Conservation (phyloP, 30 jellyfish, hydroid and myxozoan species). For the Aurelia coerulea region DNA sequence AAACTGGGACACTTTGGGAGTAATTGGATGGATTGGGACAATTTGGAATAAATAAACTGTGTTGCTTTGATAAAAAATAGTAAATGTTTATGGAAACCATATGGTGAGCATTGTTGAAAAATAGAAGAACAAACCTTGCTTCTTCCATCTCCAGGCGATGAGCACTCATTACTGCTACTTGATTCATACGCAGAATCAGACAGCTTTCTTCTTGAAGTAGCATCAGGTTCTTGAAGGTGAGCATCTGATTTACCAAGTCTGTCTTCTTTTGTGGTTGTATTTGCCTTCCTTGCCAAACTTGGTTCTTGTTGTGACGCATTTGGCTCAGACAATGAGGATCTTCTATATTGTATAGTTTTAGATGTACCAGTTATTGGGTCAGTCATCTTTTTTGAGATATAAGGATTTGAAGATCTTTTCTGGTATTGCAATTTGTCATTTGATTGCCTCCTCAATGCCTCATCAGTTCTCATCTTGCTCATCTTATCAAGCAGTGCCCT, state of each 20-base stretch:
- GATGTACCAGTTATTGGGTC: background rate
- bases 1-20: too few relatives aligned
- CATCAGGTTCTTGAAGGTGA: background rate
- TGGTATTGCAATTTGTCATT: background rate
- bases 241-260: slow-evolving; percentile 1
- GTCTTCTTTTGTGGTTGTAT: background rate
- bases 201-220: background rate
- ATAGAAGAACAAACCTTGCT: slow-evolving; percentile 21
- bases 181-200: slow-evolving; percentile 69
- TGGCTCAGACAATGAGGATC: background rate
- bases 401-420: background rate
- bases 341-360: background rate
- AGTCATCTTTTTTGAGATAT: background rate
- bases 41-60: too few relatives aligned
- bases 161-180: slow-evolving; percentile 37
- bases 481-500: slow-evolving; percentile 57
- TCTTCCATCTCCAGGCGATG: slow-evolving; percentile 54
- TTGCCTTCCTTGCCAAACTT: background rate
- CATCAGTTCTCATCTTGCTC: slow-evolving; percentile 56
- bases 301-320: background rate
- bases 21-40: too few relatives aligned
- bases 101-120: too few relatives aligned
- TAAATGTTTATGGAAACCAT: too few relatives aligned
- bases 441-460: background rate
- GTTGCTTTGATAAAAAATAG: too few relatives aligned